These are phyloP conservation scores for Abscondita cerata DNA, from an alignment of 2,888 invertebrate genomes.

Conservation along the genomic window DNA sequence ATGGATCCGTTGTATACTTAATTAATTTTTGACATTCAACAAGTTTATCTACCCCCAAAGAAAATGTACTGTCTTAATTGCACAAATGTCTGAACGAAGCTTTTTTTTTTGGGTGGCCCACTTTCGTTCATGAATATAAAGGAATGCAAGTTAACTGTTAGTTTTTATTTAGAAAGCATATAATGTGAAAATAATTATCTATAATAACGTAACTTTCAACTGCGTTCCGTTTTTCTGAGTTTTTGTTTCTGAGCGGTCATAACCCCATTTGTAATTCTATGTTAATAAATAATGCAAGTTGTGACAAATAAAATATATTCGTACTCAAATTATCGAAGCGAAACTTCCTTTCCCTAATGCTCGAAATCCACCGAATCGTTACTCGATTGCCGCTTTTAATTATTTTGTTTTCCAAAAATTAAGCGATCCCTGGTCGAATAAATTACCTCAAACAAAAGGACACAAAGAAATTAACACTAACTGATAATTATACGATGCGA, in stretches of 20 bases:
- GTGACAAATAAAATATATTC: slow-evolving; percentile 25
- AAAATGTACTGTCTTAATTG: not conserved
- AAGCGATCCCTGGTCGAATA: too few species aligned
- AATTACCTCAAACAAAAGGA: too few species aligned
- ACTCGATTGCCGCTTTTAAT: not conserved
- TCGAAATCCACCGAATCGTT: slow-evolving; percentile 4
- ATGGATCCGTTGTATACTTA: slow-evolving; percentile 20
- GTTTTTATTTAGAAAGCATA: slow-evolving; percentile 7
- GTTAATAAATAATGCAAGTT: slow-evolving; percentile 24
- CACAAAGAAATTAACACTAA: too few species aligned
- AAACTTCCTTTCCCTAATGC: slow-evolving; percentile 24
- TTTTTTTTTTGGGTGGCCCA: not conserved
- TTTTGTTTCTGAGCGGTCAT: not conserved
- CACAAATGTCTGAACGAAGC: not conserved
- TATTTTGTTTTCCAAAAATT: too few species aligned
- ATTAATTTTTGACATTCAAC: slow-evolving; percentile 22
- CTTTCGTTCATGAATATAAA: slow-evolving; percentile 5
- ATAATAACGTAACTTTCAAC: slow-evolving; percentile 1
- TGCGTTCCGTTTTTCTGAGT: not conserved
- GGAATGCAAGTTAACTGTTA: slow-evolving; percentile 5
- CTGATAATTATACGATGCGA: too few species aligned
- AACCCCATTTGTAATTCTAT: slow-evolving; percentile 15
- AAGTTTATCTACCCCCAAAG: slow-evolving; percentile 8
- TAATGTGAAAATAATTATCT: not conserved
- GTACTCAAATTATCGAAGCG: slow-evolving; percentile 11